phyloP scores from a whole-genome alignment of 1,140 invertebrate genomes.

The Oreohelix idahoensis region DNA sequence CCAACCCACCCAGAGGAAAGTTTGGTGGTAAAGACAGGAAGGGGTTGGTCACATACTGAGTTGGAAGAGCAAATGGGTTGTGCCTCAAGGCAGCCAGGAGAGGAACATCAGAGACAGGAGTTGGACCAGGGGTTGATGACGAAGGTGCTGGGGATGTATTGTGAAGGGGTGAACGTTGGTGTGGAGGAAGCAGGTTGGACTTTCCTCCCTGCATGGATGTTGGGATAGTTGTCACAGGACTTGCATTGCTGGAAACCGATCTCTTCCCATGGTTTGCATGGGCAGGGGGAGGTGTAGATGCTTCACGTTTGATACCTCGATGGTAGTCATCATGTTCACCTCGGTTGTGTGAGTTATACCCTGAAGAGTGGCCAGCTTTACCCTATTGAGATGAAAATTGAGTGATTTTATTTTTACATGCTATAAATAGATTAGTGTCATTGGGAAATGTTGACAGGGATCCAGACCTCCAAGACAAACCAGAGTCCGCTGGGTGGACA shows the following conservation, averaged over 20 bases:
- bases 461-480: too few species aligned
- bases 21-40: conserved; percentile 58
- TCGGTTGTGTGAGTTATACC: neutral
- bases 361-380: neutral
- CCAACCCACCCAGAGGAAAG: conserved; percentile 56
- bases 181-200: conserved; percentile 22
- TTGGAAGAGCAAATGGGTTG: conserved; percentile 58
- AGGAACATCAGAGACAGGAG: conserved; percentile 48
- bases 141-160: conserved; percentile 28
- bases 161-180: conserved; percentile 26
- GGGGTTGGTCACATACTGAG: conserved; percentile 62
- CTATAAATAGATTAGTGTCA: too few species aligned
- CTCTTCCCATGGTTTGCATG: conserved; percentile 52
- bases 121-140: conserved; percentile 36
- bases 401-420: too few species aligned
- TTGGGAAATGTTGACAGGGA: too few species aligned
- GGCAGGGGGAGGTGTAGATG: conserved; percentile 57
- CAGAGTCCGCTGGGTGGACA: too few species aligned
- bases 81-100: conserved; percentile 51
- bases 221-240: conserved; percentile 44
- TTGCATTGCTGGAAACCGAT: conserved; percentile 37
- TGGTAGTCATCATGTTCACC: conserved; percentile 19
- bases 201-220: conserved; percentile 29
- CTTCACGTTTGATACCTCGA: conserved; percentile 41
- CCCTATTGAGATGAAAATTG: neutral